Evolutionary conservation across 2,888 invertebrate species (phyloP).

Genomic region (Brachycybe producta): DNA sequence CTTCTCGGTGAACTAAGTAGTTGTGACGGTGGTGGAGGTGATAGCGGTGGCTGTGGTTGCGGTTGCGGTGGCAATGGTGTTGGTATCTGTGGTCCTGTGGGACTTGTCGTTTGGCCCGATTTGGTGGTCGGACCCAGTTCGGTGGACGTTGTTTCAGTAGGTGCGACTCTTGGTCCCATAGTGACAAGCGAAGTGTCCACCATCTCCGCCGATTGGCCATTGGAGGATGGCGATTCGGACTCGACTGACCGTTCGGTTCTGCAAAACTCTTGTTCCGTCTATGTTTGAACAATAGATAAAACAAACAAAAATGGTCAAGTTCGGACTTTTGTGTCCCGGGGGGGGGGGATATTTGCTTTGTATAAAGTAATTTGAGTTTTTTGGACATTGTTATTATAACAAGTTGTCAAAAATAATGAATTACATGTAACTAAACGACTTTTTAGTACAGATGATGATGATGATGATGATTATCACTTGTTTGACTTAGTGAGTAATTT

Average conservation of each 20-base stretch:
- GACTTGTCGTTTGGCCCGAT: neutral
- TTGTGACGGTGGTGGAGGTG: neutral
- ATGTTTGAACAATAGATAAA: too few species aligned
- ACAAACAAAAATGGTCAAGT: too few species aligned
- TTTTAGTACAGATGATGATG: too few species aligned
- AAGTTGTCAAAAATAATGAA: too few species aligned
- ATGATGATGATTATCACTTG: too few species aligned
- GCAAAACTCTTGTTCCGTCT: too few species aligned
- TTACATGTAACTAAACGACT: too few species aligned
- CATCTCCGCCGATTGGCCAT: constrained; percentile 5
- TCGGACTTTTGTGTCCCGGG: too few species aligned
- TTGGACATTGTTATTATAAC: too few species aligned
- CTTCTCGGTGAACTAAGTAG: neutral
- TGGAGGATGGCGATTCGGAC: neutral
- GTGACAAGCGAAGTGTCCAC: constrained; percentile 6
- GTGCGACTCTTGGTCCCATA: neutral
- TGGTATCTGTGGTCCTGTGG: neutral
- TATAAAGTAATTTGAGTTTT: too few species aligned
- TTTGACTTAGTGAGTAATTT: too few species aligned
- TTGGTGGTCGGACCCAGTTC: neutral
- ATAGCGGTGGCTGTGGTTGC: neutral
- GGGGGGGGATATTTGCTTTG: too few species aligned
- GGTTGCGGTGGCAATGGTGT: neutral
- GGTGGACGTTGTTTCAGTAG: neutral
- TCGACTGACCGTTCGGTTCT: neutral